These are phyloP conservation scores for Theocolax elegans DNA, from an alignment of 1,140 invertebrate genomes.

Conservation along the genomic window DNA sequence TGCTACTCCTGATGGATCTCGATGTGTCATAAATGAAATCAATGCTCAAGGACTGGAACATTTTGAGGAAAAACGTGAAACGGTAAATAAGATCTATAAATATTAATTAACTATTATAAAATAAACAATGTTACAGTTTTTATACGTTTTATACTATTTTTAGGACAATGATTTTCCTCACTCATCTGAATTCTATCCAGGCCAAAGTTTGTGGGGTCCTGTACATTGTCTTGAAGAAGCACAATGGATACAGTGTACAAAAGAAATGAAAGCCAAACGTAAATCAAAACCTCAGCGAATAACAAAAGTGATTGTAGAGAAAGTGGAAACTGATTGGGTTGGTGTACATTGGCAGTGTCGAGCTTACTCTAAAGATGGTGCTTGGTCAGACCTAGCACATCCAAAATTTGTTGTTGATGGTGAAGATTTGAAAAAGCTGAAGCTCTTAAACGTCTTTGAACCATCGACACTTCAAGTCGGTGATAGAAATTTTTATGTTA, in stretches of 20 bases:
- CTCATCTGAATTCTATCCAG: constrained; percentile 79
- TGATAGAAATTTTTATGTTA: constrained; percentile 79
- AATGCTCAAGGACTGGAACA: constrained; percentile 75
- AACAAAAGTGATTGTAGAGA: constrained; percentile 72
- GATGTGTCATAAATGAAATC: constrained; percentile 74
- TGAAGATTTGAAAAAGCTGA: constrained; percentile 81
- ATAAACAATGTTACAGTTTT: background rate
- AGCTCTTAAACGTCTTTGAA: constrained; percentile 86
- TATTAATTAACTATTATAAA: constrained; percentile 11
- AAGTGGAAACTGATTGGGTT: constrained; percentile 73
- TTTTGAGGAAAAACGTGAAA: constrained; percentile 70
- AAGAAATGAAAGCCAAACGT: constrained; percentile 77
- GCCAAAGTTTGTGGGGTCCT: constrained; percentile 79
- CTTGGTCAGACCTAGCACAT: constrained; percentile 71
- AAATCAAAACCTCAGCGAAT: constrained; percentile 72
- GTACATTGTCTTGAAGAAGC: constrained; percentile 77
- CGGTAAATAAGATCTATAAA: too few species aligned
- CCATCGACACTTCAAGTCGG: constrained; percentile 90
- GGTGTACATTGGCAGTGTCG: constrained; percentile 86
- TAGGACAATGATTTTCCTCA: constrained; percentile 73
- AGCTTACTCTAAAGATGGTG: constrained; percentile 75
- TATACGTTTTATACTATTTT: constrained; percentile 39
- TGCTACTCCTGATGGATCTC: constrained; percentile 74
- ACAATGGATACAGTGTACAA: constrained; percentile 81
- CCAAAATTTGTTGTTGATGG: constrained; percentile 79